Conservation (phyloP, 2,113 vertebrate genomes). For the Tricholaema leucomelas region DNA sequence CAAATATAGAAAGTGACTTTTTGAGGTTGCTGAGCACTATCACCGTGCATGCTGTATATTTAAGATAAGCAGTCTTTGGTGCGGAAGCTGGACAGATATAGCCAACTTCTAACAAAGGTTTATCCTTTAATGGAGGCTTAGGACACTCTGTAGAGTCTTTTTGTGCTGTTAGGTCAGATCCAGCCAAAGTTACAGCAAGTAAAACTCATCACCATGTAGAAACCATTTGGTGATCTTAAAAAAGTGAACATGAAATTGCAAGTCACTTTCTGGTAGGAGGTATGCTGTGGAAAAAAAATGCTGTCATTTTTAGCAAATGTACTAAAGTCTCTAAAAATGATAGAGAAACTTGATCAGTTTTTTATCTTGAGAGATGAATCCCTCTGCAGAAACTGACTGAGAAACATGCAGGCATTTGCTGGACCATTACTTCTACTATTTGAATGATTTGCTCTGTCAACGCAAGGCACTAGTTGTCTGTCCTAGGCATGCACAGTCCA, state of each 20-base stretch:
- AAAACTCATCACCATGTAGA: neutral
- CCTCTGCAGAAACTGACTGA: neutral
- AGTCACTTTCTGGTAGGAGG: neutral
- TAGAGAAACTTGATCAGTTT: neutral
- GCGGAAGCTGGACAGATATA: neutral
- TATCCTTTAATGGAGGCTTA: neutral
- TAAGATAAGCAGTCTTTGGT: slow-evolving; percentile 47
- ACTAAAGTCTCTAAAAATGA: neutral
- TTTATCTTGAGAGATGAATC: neutral
- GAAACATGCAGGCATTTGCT: neutral
- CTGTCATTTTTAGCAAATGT: neutral
- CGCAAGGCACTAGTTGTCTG: neutral
- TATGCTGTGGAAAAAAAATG: fast-evolving
- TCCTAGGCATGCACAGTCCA: neutral
- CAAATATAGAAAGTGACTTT: slow-evolving; percentile 75
- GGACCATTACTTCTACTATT: neutral
- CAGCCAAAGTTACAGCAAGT: neutral
- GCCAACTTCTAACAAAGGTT: neutral
- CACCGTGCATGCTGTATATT: neutral
- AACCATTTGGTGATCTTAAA: neutral
- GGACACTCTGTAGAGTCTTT: neutral
- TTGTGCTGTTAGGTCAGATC: neutral
- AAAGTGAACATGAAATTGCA: neutral
- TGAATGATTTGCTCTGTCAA: neutral
- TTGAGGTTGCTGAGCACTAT: slow-evolving; percentile 64